Base-by-base conservation (phyloP, 2,113 vertebrate genomes). In the Poicephalus gulielmi region DNA sequence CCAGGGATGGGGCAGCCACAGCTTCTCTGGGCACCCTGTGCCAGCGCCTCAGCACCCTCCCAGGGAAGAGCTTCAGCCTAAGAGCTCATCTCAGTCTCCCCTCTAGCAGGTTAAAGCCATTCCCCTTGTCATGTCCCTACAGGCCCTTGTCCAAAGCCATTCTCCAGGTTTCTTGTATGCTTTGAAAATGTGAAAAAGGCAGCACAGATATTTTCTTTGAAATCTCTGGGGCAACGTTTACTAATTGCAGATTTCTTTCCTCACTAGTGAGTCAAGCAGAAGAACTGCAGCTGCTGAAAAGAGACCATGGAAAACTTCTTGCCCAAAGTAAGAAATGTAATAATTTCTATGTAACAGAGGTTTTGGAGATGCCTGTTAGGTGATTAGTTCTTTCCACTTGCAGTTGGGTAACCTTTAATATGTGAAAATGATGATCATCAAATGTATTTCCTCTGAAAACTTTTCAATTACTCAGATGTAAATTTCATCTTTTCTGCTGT, bases 211-310 rank as follows among this genome's bases (percentile, higher is more conserved):
- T 23, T 94, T 90, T 69, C 43, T 90, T 90, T 64, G 88, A 68
- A 87, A 79, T 81, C 81, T 91, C 80, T 91, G 53, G 37, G 79
- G 43, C 70, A 59, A 24, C 43, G 7, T 66, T 78, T 83, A 76
- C 35, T 94, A 60, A 92, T 91, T 59, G 83, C 41, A 52, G 41
- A 50, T 89, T 75, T 95, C 47, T 96, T 86, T 95, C 86, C 78
- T 86, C 91, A 94, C 94, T 75, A 99, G 98, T 98, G 94, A 96
- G 85, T 66, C 96, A 97, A 96, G 91, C 95, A 83, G 89, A 93
- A 83, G 88, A 97, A 68, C 92, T 84, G 88, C 97, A 98, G 49
- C 91, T 97, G 43, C 66, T 94, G 52, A 90, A 97, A 91, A 96
- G 64, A 84, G 97, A 81, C 60, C 44, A 19, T 28, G 53, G 73